Conservation (phyloP, 2,888 invertebrate species). For the Heliconius charithonia region DNA sequence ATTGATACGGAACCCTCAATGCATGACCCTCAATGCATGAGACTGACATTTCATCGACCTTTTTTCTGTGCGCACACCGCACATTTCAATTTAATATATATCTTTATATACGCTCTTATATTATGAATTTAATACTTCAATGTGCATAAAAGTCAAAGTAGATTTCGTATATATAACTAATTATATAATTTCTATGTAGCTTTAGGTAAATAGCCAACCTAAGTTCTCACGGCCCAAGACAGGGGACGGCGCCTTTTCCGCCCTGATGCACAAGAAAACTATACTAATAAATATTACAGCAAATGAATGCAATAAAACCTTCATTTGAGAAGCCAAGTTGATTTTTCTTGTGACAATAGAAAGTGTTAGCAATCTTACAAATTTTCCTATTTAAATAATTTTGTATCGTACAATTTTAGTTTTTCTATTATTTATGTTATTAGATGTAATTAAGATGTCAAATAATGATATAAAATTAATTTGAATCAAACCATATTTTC, state of each 20-base stretch:
- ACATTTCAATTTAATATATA: not conserved
- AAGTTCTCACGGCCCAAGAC: constrained; percentile 67
- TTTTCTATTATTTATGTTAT: no score
- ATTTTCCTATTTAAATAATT: not conserved
- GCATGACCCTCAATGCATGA: no score
- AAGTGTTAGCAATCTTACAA: not conserved
- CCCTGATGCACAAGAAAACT: constrained; percentile 56
- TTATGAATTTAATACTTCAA: no score
- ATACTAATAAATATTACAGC: constrained; percentile 20
- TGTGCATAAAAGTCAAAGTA: no score
- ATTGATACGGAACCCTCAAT: no score
- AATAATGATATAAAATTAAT: no score
- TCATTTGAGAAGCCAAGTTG: not conserved
- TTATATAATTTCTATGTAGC: constrained; percentile 4
- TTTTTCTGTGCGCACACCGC: no score
- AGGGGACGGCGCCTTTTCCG: constrained; percentile 68
- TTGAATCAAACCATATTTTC: no score
- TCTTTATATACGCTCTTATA: not conserved
- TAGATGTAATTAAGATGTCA: no score
- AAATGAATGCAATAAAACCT: constrained; percentile 6
- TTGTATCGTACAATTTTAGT: not conserved
- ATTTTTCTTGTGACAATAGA: not conserved
- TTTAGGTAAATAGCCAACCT: constrained; percentile 50
- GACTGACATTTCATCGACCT: no score
- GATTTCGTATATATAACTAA: not conserved